Evolutionary conservation across 2,888 invertebrate species (phyloP).

Genomic region (Andrena haemorrhoa): DNA sequence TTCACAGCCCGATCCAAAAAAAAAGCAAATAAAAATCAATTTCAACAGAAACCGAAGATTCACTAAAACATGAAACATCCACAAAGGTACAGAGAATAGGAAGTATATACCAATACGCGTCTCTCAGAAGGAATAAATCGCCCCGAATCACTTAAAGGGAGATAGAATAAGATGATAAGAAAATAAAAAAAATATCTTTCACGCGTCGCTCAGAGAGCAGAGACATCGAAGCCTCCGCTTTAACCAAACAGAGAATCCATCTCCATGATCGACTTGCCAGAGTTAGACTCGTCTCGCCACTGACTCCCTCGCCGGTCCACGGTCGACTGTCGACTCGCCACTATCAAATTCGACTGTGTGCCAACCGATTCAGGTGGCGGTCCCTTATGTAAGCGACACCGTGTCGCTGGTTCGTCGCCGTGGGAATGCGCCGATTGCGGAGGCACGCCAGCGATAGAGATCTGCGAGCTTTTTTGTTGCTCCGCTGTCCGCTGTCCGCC

Average conservation of each 20-base stretch:
- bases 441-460: conserved; percentile 15
- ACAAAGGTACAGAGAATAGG: no score
- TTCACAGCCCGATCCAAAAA: background rate
- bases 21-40: background rate
- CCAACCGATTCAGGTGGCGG: conserved; percentile 36
- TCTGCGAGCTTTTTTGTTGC: conserved; percentile 14
- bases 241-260: background rate
- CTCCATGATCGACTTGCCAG: background rate
- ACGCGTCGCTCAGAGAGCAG: no score
- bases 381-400: conserved; percentile 26
- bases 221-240: background rate
- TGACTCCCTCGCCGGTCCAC: background rate
- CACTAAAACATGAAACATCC: no score
- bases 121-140: no score
- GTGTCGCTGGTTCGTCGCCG: conserved; percentile 19
- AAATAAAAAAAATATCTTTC: no score
- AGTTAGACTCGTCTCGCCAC: no score
- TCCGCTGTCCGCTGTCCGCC: background rate
- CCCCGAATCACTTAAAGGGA: no score
- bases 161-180: no score
- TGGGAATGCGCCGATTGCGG: conserved; percentile 23
- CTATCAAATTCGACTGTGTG: conserved; percentile 10
- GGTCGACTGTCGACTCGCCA: conserved; percentile 1
- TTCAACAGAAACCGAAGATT: background rate
- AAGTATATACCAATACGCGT: no score